These are phyloP conservation scores for Heliocidaris tuberculata DNA, from an alignment of 35 echinoderm and acorn worm species.

Conservation along the genomic window DNA sequence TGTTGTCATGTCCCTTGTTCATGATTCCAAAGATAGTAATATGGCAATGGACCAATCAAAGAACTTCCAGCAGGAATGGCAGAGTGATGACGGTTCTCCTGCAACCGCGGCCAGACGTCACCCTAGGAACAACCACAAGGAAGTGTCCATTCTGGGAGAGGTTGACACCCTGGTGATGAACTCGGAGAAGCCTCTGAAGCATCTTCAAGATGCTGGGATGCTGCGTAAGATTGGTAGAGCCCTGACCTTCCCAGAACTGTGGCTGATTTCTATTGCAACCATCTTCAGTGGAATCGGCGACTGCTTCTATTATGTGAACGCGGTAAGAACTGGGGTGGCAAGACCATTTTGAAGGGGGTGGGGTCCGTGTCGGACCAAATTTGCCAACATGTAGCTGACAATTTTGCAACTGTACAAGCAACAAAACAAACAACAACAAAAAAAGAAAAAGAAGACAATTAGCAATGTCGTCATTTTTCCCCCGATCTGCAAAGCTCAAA, in stretches of 20 bases:
- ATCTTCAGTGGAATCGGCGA: background rate
- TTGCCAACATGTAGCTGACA: too few species aligned
- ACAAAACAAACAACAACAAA: too few species aligned
- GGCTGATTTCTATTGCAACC: background rate
- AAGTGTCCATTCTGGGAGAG: background rate
- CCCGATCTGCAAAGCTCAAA: too few species aligned
- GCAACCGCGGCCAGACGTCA: background rate
- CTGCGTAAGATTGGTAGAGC: background rate
- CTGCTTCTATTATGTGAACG: conserved; percentile 23
- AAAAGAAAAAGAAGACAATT: too few species aligned
- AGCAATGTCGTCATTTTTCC: too few species aligned
- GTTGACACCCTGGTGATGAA: background rate
- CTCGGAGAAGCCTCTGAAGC: background rate
- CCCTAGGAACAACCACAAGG: background rate
- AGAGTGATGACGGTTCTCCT: background rate
- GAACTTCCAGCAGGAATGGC: background rate
- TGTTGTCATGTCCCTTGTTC: too few species aligned
- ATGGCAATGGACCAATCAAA: background rate
- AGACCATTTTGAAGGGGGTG: too few species aligned
- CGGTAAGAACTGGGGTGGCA: background rate
- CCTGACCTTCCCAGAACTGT: background rate
- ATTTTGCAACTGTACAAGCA: too few species aligned
- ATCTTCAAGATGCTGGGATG: background rate
- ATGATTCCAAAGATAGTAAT: background rate
- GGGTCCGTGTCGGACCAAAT: too few species aligned